These are phyloP conservation scores for Mesodorylaimus sp. DNA, from an alignment of 2,888 invertebrate species.

Conservation along the genomic window DNA sequence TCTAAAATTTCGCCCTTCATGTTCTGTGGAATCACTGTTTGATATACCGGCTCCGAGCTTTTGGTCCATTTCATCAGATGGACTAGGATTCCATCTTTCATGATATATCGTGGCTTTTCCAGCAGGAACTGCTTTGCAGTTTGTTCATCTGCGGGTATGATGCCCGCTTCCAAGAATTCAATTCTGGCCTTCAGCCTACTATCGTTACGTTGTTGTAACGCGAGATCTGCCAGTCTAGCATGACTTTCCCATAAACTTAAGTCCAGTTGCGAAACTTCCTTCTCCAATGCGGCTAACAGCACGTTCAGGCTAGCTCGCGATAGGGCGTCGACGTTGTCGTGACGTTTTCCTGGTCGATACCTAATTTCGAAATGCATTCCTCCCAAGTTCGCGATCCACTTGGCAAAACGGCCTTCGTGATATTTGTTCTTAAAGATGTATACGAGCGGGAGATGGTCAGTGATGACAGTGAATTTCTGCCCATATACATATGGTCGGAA, in stretches of 20 bases:
- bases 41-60: no score
- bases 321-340: background rate
- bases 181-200: no score
- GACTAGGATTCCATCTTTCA: background rate
- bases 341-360: background rate
- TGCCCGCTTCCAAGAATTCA: no score
- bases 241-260: no score
- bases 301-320: background rate
- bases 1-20: no score
- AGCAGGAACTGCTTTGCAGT: background rate
- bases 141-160: no score
- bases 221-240: no score
- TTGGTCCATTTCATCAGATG: no score
- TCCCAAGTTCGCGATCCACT: background rate
- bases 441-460: background rate
- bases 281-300: no score
- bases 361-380: background rate
- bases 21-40: no score
- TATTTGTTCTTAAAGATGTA: background rate
- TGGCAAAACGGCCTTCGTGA: background rate
- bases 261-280: no score
- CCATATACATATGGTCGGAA: slow-evolving; percentile 1
- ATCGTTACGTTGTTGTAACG: background rate
- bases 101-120: background rate
- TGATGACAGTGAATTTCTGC: background rate